phyloP scores from a whole-genome alignment of 2,113 vertebrate species.

The Myotis lucifugus region DNA sequence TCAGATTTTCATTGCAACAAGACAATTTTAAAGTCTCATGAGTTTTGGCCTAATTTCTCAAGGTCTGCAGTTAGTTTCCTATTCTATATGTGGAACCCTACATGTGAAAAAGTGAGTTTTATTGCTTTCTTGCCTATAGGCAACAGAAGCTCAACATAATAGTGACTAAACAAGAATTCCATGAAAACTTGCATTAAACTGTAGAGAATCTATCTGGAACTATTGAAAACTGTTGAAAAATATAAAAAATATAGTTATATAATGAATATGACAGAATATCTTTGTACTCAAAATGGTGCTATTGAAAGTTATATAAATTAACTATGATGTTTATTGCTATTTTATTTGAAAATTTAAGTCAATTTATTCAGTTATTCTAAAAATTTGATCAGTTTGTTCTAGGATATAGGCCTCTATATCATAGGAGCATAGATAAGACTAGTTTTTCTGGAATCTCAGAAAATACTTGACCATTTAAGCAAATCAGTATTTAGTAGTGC shows the following conservation, averaged over 20 bases:
- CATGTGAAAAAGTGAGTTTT: not conserved
- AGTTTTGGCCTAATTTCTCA: not conserved
- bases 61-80: not conserved
- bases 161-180: not conserved
- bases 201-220: not conserved
- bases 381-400: conserved; percentile 21
- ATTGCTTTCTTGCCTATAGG: not conserved
- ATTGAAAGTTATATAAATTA: conserved; percentile 24
- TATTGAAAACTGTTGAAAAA: not conserved
- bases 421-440: not conserved
- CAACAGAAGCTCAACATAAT: not conserved
- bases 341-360: conserved; percentile 18
- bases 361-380: not conserved
- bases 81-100: not conserved
- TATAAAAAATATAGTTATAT: not conserved
- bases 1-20: not conserved
- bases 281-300: conserved; percentile 10
- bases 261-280: not conserved
- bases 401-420: not conserved
- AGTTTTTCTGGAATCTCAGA: conserved; percentile 39
- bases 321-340: not conserved
- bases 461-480: not conserved
- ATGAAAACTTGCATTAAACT: not conserved
- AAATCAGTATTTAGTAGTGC: not conserved
- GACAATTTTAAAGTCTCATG: not conserved